Base-by-base conservation (phyloP, 2,888 invertebrate genomes). In the Tineola bisselliella region DNA sequence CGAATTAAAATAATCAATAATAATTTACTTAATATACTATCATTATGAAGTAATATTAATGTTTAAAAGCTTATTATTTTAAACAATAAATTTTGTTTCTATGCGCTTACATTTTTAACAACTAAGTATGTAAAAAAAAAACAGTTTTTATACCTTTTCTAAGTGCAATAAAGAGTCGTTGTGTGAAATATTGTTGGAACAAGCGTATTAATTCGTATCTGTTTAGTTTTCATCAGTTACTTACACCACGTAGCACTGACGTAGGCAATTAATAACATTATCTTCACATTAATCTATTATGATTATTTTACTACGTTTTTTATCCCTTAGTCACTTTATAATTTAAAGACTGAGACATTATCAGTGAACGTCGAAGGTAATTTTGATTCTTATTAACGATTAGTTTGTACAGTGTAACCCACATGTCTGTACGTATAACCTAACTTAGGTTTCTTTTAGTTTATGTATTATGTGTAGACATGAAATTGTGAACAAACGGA, bases 201-300 rank as follows among this genome's bases (percentile, higher is more conserved):
- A n/a, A n/a, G n/a, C n/a, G n/a, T 25, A 25, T 25, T 25, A 25
- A 25, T 25, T 25, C 25, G 6, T 25, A 25, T 25, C 25, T 4
- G 25, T 25, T 25, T 2, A 25, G 6, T 25, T 25, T 25, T 25
- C 25, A 25, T 25, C 25, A 38, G 38, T 10, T 38, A 38, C 38
- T 38, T 25, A n/a, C 15, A 15, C 2, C 18, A 25, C 54, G 19
- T 54, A 25, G 54, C 19, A 1, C 25, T 58, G 58, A 58, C 58
- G 58, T 58, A 58, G 15, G 33, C 15, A 58, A 58, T 58, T 58
- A 58, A 58, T 58, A 58, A 13, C 13, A 48, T 25, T 58, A 58
- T 58, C 58, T 33, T 33, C 30, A 33, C 54, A 54, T 13, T 54
- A 54, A 54, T 54, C 54, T 54, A 10, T 54, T 10, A 18, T 17